Base-by-base conservation (phyloP, 2,797 vertebrate species). In the Alcedo quadribrachys region DNA sequence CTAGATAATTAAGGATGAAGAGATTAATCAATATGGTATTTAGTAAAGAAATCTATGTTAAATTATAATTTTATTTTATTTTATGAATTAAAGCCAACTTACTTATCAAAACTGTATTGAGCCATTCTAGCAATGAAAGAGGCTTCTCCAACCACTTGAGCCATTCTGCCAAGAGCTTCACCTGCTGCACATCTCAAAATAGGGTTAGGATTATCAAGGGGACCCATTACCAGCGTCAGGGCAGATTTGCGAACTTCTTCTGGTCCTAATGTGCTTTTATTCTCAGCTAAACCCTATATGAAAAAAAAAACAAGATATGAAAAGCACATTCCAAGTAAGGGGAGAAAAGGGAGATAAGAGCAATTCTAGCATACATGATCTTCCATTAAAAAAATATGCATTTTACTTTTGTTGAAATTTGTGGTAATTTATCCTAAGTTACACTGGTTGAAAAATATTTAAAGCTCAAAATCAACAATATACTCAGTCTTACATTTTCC, bases 101-200 rank as follows among this genome's bases (percentile, higher is more conserved):
- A 99, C 99, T 99, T 99, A 97, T 99, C 99, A 96, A 99, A 99
- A 96, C 99, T 99, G 93, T 99, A 98, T 37, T 99, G 99, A 76
- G 99, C 99, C 99, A 99, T 99, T 96, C 99, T 98, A 92, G 99
- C 99, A 55, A 99, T 99, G 95, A 99, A 99, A 48, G 98, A 98
- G 43, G 98, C 99, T 97, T 99, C 99, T 94, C 99, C 99, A 63
- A 99, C 99, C 84, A 99, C 99, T 78, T 99, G 99, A 76, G 99
- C 99, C 99, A 99, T 99, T 96, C 99, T 98, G 45, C 99, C 99
- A 85, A 99, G 98, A 69, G 99, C 99, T 96, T 99, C 99, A 3
- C 99, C 99, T 12, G 99, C 99, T 30, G 99, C 99, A 95, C 99
- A 99, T 90, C 99, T 98, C 90, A 99, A 96, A 87, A 99, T 99